phyloP scores from a whole-genome alignment of 2,888 invertebrate species.

The Doris montereyensis region DNA sequence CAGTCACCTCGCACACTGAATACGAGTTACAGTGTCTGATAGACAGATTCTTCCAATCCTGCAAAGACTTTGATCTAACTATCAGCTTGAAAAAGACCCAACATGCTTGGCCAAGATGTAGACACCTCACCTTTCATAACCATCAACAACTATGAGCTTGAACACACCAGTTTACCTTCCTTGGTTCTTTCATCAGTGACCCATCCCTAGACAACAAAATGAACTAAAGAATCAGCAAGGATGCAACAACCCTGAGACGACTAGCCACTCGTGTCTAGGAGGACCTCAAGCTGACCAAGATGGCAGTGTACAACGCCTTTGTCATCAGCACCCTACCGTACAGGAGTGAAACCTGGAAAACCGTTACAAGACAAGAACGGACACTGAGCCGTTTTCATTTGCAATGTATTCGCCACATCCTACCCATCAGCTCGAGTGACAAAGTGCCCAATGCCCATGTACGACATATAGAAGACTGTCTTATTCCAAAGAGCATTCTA shows the following conservation, averaged over 20 bases:
- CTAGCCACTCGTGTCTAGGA: background rate
- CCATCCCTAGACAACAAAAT: too few species aligned
- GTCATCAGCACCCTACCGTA: constrained; percentile 9
- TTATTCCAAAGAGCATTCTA: too few species aligned
- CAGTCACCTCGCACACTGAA: background rate
- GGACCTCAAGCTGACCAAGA: background rate
- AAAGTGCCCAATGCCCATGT: background rate
- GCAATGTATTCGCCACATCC: constrained; percentile 5
- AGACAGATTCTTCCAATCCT: constrained; percentile 20
- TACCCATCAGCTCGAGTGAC: background rate
- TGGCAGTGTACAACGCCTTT: too few species aligned
- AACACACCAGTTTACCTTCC: too few species aligned
- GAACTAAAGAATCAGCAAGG: too few species aligned
- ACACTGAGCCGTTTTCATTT: constrained; percentile 5
- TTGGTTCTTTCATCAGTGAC: too few species aligned
- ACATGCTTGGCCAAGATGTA: too few species aligned
- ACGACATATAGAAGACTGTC: too few species aligned
- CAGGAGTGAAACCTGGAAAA: constrained; percentile 8
- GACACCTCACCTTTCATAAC: too few species aligned
- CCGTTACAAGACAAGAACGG: background rate
- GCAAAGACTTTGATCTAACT: too few species aligned
- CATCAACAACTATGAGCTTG: too few species aligned
- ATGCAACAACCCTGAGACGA: background rate
- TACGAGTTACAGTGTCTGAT: constrained; percentile 26
- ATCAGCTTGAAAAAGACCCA: too few species aligned